Percentiles rank a stretch among this genome's conserved stretches.
Evolutionary conservation across 1,140 invertebrate genomes (phyloP).

Genomic region (Drosophila lowei): DNA sequence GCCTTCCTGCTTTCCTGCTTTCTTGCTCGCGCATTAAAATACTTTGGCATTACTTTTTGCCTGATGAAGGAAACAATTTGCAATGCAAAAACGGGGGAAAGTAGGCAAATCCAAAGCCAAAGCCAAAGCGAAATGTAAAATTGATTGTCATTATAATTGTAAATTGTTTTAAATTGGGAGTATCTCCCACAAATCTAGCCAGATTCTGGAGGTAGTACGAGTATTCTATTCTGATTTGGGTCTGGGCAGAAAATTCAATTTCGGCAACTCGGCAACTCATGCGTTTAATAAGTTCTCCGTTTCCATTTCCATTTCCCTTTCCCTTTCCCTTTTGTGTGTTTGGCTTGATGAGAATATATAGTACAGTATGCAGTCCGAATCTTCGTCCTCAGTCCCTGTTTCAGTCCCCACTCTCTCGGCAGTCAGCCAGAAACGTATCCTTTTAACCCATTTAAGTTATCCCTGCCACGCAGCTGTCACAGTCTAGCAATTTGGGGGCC

Average conservation of each 20-base stretch:
- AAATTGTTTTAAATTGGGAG: constrained; percentile 58
- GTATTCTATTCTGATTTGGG: background rate
- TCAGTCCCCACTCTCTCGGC: no score
- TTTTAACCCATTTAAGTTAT: constrained; percentile 80
- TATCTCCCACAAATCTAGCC: constrained; percentile 23
- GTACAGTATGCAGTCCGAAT: background rate
- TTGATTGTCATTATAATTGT: constrained; percentile 81
- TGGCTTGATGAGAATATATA: constrained; percentile 6
- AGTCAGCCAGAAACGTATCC: constrained; percentile 60
- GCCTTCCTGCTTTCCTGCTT: constrained; percentile 19
- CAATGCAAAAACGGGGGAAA: constrained; percentile 47
- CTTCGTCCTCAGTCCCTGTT: background rate
- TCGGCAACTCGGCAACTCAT: constrained; percentile 49
- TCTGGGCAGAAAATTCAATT: constrained; percentile 37
- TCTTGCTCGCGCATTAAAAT: constrained; percentile 60
- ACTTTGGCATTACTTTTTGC: constrained; percentile 65
- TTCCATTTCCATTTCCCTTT: constrained; percentile 6
- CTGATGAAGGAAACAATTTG: constrained; percentile 65
- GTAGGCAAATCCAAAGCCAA: background rate
- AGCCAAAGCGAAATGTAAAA: constrained; percentile 48
- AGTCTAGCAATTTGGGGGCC: constrained; percentile 75
- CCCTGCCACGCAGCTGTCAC: constrained; percentile 77
- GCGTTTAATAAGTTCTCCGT: constrained; percentile 48
- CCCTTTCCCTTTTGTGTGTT: constrained; percentile 6
- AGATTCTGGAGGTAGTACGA: background rate